Percentiles rank a stretch among this genome's conserved stretches.
Conservation (phyloP, 2,113 vertebrate genomes). For the Archocentrus centrarchus region DNA sequence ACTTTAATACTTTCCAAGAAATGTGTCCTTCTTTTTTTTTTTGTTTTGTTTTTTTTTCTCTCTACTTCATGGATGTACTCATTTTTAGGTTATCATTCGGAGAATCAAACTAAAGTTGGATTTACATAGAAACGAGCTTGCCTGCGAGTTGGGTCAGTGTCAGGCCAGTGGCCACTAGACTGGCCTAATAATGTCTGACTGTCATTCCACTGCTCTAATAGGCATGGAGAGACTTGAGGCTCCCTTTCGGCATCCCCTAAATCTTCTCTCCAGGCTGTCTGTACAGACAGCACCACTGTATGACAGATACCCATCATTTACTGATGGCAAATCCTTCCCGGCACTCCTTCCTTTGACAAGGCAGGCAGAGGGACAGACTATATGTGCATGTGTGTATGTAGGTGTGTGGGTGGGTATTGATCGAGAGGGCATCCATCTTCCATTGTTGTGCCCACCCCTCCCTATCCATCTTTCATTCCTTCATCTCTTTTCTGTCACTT, state of each 20-base stretch:
- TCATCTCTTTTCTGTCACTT: conserved; percentile 30
- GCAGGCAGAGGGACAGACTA: conserved; percentile 14
- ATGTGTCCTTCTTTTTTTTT: not conserved
- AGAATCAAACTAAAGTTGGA: conserved; percentile 7
- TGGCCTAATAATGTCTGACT: conserved; percentile 63
- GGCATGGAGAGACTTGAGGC: conserved; percentile 51
- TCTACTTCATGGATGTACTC: not conserved
- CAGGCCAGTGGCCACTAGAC: conserved; percentile 38
- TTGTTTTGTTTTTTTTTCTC: not conserved
- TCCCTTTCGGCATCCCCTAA: conserved; percentile 53
- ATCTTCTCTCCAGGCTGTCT: conserved; percentile 59
- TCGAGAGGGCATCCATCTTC: conserved; percentile 33
- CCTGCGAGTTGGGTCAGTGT: conserved; percentile 57
- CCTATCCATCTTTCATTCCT: conserved; percentile 15
- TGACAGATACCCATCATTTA: conserved; percentile 70
- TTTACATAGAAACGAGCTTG: conserved; percentile 28
- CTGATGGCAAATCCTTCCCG: conserved; percentile 47
- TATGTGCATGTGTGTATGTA: not conserved
- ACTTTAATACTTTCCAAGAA: conserved; percentile 30
- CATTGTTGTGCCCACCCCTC: conserved; percentile 36
- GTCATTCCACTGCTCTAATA: conserved; percentile 58
- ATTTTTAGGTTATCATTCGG: conserved; percentile 11
- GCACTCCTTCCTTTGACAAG: conserved; percentile 42
- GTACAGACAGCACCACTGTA: conserved; percentile 30
- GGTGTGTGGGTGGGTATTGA: conserved; percentile 32